Evolutionary conservation across 2,797 vertebrate genomes (phyloP), one percentile per base, ranked within the genome.

Genomic region (Pygocentrus nattereri): DNA sequence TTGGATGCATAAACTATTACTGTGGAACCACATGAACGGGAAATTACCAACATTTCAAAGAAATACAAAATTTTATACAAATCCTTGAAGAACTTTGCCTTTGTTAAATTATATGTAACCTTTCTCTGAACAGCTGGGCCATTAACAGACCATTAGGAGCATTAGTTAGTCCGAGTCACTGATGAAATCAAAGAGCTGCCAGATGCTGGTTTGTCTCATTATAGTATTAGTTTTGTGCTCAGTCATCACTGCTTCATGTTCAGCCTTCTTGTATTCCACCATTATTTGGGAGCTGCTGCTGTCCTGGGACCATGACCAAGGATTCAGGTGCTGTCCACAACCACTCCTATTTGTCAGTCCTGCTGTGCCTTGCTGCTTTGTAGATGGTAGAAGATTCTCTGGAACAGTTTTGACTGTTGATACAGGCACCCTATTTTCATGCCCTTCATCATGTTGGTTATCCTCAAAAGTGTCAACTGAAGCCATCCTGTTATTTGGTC

Each of bases 101-200:
- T 50, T 52, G 13, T 30, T 31, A 74, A 41, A 64, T 31, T 23
- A 52, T 18, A 64, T n/a, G n/a, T n/a, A n/a, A n/a, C n/a, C n/a
- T n/a, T n/a, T n/a, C n/a, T n/a, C 58, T 31, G 7, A 19, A 49
- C 21, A 64, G 31, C n/a, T n/a, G 6, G 6, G 3, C 41, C 58
- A 41, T 78, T 25, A 69, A 59, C 62, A 30, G 27, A 18, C 27
- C 13, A 25, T 27, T 61, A 61, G 3, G 7, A 65, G 12, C 2
- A n/a, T 6, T n/a, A 5, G 4, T 1, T 23, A 85, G n/a, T 89
- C 89, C 76, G 90, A 91, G 64, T 93, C 88, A 34, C 74, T 80
- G 50, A 83, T 87, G 52, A 88, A 88, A 73, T 91, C 90, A 91
- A 96, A 95, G 78, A 94, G 76, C 68, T 93, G 88, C 94, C 92